Percentiles rank a stretch among this genome's conserved stretches.
These are phyloP conservation scores for Electrophaes corylata DNA, from an alignment of 2,888 invertebrate species.

Conservation along the genomic window DNA sequence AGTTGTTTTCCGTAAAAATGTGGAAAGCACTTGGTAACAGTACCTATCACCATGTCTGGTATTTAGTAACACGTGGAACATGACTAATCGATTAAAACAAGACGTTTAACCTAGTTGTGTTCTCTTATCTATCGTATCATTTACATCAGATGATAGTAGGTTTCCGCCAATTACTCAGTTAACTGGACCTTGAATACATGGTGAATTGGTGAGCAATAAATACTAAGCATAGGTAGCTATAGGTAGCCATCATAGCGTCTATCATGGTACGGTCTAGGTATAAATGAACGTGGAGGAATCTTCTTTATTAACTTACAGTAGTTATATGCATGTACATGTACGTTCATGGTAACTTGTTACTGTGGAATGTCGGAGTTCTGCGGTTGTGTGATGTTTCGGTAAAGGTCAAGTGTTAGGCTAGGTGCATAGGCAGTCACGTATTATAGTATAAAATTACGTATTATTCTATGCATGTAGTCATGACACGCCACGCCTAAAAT, in stretches of 20 bases:
- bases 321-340: background rate
- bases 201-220: background rate
- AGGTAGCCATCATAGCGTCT: too few relatives aligned
- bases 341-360: background rate
- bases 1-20: background rate
- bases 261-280: background rate
- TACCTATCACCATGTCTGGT: too few relatives aligned
- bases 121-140: conserved; percentile 1
- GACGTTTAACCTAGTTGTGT: background rate
- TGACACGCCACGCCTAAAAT: too few relatives aligned
- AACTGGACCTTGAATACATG: conserved; percentile 14
- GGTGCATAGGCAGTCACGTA: too few relatives aligned
- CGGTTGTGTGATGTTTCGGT: background rate
- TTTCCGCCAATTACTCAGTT: conserved; percentile 12
- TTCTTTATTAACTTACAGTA: background rate
- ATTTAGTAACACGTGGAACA: background rate
- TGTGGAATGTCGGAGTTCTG: background rate
- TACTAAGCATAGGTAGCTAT: too few relatives aligned
- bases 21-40: background rate
- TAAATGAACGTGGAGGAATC: background rate
- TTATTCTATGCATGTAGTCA: too few relatives aligned
- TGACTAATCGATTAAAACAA: background rate
- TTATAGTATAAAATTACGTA: too few relatives aligned
- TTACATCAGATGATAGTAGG: conserved; percentile 5
- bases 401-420: too few relatives aligned